Evolutionary conservation across 2,888 invertebrate genomes (phyloP), one percentile per base, ranked within the genome.

Genomic region (Biston stratarius): DNA sequence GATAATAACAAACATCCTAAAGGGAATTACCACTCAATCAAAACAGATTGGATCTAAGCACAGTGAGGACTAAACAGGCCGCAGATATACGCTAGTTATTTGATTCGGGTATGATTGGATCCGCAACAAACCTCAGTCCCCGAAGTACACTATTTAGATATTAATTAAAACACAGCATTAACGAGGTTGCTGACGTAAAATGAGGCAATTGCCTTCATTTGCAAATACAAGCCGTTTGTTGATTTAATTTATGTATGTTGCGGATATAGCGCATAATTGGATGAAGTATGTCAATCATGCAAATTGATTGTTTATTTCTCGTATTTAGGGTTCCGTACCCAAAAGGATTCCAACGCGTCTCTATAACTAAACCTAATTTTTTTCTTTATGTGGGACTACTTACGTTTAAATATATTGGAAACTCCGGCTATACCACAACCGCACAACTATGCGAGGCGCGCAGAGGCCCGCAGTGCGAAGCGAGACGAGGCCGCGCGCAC

Each of bases 121-220:
- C 82, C 74, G 73, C 76, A 83, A 81, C 78, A 78, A 84, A 76
- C 78, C 73, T 64, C 66, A 71, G 52, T 71, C 71, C 73, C 73
- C 67, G 71, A 75, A 77, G 75, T 77, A 79, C 74, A 64, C 77
- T 83, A 84, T 83, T 85, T 82, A 83, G 82, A 77, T 82, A 84
- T 83, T 86, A 84, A 87, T 86, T 86, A 84, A 84, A 85, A 83
- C 76, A 75, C 78, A 82, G 76, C 74, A 81, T 82, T 82, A 83
- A 84, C 79, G 77, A 80, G 77, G 76, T 78, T 75, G 75, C 72
- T 69, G 77, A 74, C 76, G 72, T 64, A 81, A 84, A 84, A 84
- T 84, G 79, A 83, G 80, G 77, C 79, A 83, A 85, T 86, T 85
- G 85, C 75, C 76, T 75, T 66, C 78, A 76, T 78, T 80, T 76